Base-by-base conservation (phyloP, 2,113 vertebrate genomes). In the Romanogobio albipinnatus region DNA sequence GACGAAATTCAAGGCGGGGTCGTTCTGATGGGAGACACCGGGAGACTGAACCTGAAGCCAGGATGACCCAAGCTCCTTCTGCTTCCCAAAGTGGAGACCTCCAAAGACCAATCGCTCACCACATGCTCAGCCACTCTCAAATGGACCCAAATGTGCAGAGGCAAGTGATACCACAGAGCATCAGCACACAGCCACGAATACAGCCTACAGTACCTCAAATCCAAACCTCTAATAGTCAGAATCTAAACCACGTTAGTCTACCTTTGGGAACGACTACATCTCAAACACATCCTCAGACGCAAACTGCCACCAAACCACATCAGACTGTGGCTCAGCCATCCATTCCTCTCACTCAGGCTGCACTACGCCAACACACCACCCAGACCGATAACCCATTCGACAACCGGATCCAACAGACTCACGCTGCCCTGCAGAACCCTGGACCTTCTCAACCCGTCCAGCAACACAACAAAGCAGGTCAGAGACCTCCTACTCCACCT, bases 391-490 rank as follows among this genome's bases (percentile, higher is more conserved):
- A 92, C 39, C 88, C 84, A 0, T 92, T 92, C 78, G 53, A 85
- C 73, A 94, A 81, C 58, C 87, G 89, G 7, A 91, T 36, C 56
- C 89, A 94, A 3, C 94, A 95, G 84, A 93, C 93, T 1, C 88
- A 85, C 75, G 91, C 92, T 0, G 88, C 92, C 9, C 87, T 94
- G 77, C 85, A 89, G 68, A 85, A 91, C 33, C 84, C 92, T 0
- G 84, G 15, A 36, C 84, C 84, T 47, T 45, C 83, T 77, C 39
- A 56, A 77, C 77, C 90, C 36, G 8, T 87, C 1, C 90, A 24
- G 29, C 73, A 86, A 36, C 9, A 73, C 29, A 88, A 80, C 22
- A 47, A 76, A 0, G 49, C 13, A 1, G 36, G 43, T 58, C 85
- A 62, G 7, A 88, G 5, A 1, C 88, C 91, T 22, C 95, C 94